Conservation (phyloP, 2,113 vertebrate genomes). For the Zootoca vivipara region DNA sequence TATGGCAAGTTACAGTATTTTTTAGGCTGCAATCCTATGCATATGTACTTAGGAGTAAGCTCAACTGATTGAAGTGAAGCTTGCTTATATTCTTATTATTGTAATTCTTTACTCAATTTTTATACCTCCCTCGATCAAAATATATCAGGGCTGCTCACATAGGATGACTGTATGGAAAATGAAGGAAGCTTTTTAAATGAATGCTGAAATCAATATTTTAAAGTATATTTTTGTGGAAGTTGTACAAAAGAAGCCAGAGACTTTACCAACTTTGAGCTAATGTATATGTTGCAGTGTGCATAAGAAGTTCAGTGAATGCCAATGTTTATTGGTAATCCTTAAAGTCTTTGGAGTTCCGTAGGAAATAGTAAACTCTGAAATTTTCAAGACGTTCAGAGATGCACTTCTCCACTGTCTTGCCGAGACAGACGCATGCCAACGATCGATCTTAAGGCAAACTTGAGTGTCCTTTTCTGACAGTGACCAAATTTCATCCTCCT, state of each 20-base stretch:
- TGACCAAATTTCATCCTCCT: not conserved
- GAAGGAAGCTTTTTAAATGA: not conserved
- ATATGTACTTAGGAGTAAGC: no score
- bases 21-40: not conserved
- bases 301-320: not conserved
- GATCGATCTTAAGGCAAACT: not conserved
- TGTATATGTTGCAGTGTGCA: not conserved
- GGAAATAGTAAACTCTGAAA: not conserved
- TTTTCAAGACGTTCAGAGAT: not conserved
- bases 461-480: not conserved
- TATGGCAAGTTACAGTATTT: not conserved
- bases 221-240: not conserved
- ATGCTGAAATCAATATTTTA: not conserved
- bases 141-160: not conserved
- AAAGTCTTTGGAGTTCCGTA: not conserved
- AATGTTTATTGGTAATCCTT: not conserved
- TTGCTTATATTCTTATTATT: no score
- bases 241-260: not conserved
- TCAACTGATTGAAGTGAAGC: no score
- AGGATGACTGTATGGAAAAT: not conserved
- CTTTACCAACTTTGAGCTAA: not conserved
- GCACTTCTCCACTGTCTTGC: no score
- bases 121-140: not conserved
- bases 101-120: no score
- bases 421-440: no score